Evolutionary conservation across 2,113 vertebrate genomes (phyloP), one percentile per base, ranked within the genome.

Genomic region (Thryonomys swinderianus): DNA sequence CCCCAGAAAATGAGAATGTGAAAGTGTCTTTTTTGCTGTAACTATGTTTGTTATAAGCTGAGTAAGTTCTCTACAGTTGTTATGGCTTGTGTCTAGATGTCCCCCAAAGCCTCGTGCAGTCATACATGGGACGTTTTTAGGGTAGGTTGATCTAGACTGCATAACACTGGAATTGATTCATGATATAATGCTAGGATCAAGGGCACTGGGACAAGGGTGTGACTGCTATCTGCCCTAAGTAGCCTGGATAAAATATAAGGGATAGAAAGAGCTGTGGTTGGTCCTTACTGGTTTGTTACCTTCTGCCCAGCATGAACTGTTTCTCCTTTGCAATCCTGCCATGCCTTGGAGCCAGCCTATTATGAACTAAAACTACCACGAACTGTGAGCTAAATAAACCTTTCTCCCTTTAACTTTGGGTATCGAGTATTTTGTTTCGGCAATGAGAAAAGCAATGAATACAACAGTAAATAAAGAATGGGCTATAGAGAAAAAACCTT

Each of bases 21-120:
- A 82, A 91, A 81, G 32, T 73, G 17, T 57, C 57, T 51, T 73
- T 25, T 71, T 93, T 96, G 2, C 14, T 64, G 2, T 25, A 78
- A n/a, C 37, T 51, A 3, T 91, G 61, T 71, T 96, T 90, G 40
- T 91, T 86, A 73, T 21, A 90, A n/a, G 30, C 71, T 79, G 85
- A 95, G 86, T 91, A 80, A 76, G 91, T 61, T 81, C 34, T 83
- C 80, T 91, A 71, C 37, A 79, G 55, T 73, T 71, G 67, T 71
- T 73, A 73, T 73, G 10, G 4, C 21, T 40, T 71, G 37, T 71
- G 20, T 42, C 20, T 71, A 25, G 20, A 73, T 73, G 12, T 27
- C 23, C 23, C 27, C 71, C 40, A 45, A 73, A 73, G 12, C 40
- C 71, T 73, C 23, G 14, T 73, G 25, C 12, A 73, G 12, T 73